These are phyloP conservation scores for Acropora tenuis DNA, from an alignment of 64 coral and sea anemone genomes.

Conservation along the genomic window DNA sequence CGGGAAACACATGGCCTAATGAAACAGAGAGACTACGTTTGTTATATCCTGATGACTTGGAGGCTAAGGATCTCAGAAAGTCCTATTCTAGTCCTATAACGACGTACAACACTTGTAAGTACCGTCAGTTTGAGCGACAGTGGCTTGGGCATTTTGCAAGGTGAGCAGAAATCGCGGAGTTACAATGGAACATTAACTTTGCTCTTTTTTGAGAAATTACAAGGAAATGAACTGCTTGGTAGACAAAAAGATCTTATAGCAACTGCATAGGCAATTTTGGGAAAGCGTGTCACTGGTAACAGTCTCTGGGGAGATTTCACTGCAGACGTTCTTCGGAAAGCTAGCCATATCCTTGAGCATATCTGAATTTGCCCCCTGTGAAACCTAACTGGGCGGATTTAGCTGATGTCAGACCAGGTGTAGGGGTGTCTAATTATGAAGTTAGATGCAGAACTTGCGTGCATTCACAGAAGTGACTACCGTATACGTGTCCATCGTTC, in stretches of 20 bases:
- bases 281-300: background rate
- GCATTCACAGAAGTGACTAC: conserved; percentile 36
- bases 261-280: background rate
- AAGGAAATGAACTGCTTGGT: conserved; percentile 41
- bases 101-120: background rate
- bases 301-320: conserved; percentile 9
- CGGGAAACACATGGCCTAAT: conserved; percentile 43
- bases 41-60: conserved; percentile 4
- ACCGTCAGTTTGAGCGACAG: conserved; percentile 28
- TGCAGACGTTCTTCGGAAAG: background rate
- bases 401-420: conserved; percentile 82
- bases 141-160: conserved; percentile 14
- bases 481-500: conserved; percentile 59
- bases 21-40: conserved; percentile 12
- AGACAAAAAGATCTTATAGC: background rate
- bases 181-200: conserved; percentile 41
- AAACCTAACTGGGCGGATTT: conserved; percentile 76
- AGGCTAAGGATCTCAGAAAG: background rate
- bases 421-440: conserved; percentile 73
- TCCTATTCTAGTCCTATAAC: conserved; percentile 33
- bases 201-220: conserved; percentile 7
- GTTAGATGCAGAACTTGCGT: conserved; percentile 68
- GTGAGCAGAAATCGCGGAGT: background rate
- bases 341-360: conserved; percentile 32
- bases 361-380: conserved; percentile 42